Base-by-base conservation (phyloP, 2,888 invertebrate species). In the Chrysotoxum bicinctum region DNA sequence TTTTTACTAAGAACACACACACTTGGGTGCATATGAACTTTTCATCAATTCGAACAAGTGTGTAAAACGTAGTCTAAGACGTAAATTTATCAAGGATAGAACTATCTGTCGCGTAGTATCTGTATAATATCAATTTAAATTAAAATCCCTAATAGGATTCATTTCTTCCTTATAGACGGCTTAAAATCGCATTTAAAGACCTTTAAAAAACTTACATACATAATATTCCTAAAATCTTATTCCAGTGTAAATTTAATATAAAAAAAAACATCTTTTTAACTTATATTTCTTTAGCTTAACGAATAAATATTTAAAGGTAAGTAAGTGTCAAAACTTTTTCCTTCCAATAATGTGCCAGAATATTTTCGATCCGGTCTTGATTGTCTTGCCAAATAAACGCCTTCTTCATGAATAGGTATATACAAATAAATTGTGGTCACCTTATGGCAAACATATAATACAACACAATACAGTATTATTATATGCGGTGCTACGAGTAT, bases 41-140 rank as follows among this genome's bases (percentile, higher is more conserved):
- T 85, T 77, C 16, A 77, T 62, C 77, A 72, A 85, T 81, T 85
- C 85, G 85, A 85, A 85, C 85, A 85, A 85, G 85, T 85, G 85
- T 85, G 85, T 77, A 76, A 62, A 48, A 64, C 73, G 81, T 85
- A 85, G 85, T 85, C 85, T 81, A 58, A 76, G 81, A 81, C 81
- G 81, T 77, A 81, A 73, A 76, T 81, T 73, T 58, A 76, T 69
- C 68, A 68, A 64, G 58, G 52, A 73, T 54, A 81, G 72, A 80
- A 73, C 81, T 73, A 73, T 77, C 73, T 73, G 62, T 73, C 81
- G 85, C 81, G 79, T 73, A 77, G 73, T 80, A 80, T 80, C 75
- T 75, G 26, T 75, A 54, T 43, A 56, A 45, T 58, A 81, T 50
- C 23, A 70, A 54, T 23, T 66, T n/a, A 32, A 50, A 48, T n/a